Evolutionary conservation across 2,113 vertebrate genomes (phyloP), one percentile per base, ranked within the genome.

Genomic region (Parus major): DNA sequence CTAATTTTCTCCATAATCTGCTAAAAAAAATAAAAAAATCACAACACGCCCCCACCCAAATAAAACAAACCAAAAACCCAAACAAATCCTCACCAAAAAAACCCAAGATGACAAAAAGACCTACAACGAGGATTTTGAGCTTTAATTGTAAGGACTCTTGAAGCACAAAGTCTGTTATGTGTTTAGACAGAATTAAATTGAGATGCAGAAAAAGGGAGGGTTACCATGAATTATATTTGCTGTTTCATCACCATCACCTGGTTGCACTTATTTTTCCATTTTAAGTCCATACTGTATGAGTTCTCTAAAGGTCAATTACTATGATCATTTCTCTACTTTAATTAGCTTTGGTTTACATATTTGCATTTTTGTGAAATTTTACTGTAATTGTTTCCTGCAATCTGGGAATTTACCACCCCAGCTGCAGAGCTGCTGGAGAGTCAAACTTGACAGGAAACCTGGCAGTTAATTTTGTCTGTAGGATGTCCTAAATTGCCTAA

Each of bases 361-460:
- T 85, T 79, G 42, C 22, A 66, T 73, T 91, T 84, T 87, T 68
- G 52, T 78, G 33, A 75, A 93, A 82, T 76, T 87, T 85, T 60
- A n/a, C 63, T 75, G 8, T 83, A 94, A 90, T 93, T 85, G 71
- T 91, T 94, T 95, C 78, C 92, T 85, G 44, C 65, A 95, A 66
- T 95, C 83, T 92, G 81, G 77, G 73, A 92, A 56, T 16, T 84
- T 95, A 69, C 31, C 61, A 87, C 6, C 31, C 70, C 85, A 96
- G 78, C 78, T 94, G 82, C 57, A 89, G 29, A 44, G 29, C 61
- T 88, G 36, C 52, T 69, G 39, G 46, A 87, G 52, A 82, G 23
- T 81, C 77, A 73, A 90, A 87, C 52, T 87, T 94, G 73, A 91
- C 65, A 79, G 53, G 75, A 89, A 92, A 84, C 25, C 35, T 85